Evolutionary conservation across 2,113 vertebrate genomes (phyloP).

Genomic region (Empidonax alnorum): DNA sequence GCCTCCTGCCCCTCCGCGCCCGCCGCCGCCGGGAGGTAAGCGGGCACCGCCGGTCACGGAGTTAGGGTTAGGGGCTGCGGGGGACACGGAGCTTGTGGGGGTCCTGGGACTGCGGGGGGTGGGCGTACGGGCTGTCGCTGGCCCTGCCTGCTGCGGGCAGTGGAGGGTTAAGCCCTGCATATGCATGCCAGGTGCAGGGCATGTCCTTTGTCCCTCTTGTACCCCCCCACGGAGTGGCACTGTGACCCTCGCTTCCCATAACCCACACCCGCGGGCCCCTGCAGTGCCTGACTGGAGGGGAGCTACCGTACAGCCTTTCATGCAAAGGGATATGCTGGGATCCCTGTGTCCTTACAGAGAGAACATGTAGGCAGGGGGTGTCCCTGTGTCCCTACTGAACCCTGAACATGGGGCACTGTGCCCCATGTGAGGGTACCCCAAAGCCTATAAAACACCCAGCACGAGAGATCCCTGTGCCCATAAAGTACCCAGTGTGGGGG

Average conservation of each 20-base stretch:
- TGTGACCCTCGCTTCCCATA: background rate
- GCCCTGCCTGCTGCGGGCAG: background rate
- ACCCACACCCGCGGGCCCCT: background rate
- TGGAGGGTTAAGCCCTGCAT: background rate
- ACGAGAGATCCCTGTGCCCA: background rate
- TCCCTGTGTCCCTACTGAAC: background rate
- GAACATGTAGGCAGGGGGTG: rapidly evolving
- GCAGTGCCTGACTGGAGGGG: background rate
- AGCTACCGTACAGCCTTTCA: background rate
- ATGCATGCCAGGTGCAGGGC: background rate
- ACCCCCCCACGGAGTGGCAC: background rate
- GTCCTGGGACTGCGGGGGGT: background rate
- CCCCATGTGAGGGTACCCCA: background rate
- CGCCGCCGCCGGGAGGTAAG: conserved; percentile 48
- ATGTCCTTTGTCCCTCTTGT: background rate
- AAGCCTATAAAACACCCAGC: background rate
- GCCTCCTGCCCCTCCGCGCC: conserved; percentile 43
- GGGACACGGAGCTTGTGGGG: background rate
- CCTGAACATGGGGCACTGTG: background rate
- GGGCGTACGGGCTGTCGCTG: background rate
- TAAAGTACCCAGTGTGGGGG: background rate
- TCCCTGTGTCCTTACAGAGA: background rate
- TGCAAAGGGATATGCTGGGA: background rate
- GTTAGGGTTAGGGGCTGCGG: conserved; percentile 1
- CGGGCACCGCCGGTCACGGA: background rate